phyloP scores from a whole-genome alignment of 1,140 invertebrate genomes.

The Hesperophylax magnus region DNA sequence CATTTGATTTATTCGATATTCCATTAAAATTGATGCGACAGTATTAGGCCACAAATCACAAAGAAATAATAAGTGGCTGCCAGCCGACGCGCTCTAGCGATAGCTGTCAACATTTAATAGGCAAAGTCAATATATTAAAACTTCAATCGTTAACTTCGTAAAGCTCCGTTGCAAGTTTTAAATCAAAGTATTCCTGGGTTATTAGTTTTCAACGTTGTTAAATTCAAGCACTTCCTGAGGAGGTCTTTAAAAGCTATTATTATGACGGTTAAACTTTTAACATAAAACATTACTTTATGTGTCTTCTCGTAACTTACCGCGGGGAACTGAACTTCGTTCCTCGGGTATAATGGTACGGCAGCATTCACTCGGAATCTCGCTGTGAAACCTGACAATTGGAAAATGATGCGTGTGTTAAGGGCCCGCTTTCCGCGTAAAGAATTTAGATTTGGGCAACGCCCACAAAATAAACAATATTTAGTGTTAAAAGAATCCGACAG shows the following conservation, averaged over 20 bases:
- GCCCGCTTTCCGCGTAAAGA: no score
- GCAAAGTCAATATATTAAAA: constrained; percentile 18
- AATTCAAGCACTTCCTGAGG: constrained; percentile 17
- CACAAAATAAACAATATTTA: no score
- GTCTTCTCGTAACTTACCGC: constrained; percentile 10
- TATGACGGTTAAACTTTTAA: constrained; percentile 13
- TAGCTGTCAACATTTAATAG: constrained; percentile 15
- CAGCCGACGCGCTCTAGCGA: not conserved
- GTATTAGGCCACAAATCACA: no score
- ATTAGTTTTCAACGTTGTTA: constrained; percentile 36
- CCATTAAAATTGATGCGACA: no score
- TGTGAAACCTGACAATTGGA: no score
- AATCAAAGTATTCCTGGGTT: constrained; percentile 3
- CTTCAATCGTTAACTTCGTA: constrained; percentile 22
- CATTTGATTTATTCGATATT: no score
- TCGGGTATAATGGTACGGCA: no score
- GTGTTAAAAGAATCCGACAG: no score
- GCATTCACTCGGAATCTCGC: no score
- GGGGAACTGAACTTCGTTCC: not conserved
- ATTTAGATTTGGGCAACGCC: no score
- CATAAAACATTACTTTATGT: constrained; percentile 31
- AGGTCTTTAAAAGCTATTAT: constrained; percentile 17
- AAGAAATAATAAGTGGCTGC: no score
- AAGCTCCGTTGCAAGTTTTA: constrained; percentile 14
- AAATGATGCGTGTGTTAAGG: no score